Base-by-base conservation (phyloP, 2,113 vertebrate genomes). In the Menidia beryllina region DNA sequence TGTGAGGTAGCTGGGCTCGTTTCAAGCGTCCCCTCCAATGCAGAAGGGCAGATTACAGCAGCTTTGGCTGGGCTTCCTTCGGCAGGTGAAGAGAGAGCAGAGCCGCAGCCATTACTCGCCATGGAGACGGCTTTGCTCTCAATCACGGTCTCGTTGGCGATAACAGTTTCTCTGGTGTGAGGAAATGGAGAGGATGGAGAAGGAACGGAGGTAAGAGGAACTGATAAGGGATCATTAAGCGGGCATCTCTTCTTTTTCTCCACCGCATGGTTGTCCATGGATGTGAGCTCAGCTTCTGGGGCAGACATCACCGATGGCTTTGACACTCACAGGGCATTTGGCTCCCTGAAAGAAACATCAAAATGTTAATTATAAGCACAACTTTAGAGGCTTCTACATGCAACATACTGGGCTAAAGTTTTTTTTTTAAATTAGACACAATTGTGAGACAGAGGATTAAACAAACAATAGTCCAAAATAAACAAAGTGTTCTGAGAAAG, bases 121-220 rank as follows among this genome's bases (percentile, higher is more conserved):
- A 89, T 62, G 15, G 82, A 80, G 14, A 85, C 75, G 3, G 77
- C 85, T 63, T 79, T 84, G 13, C 55, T 75, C 60, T 89, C 77
- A 1, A 59, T 58, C 17, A 24, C 43, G 1, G 72, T 17, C 49
- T 84, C 52, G 15, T 13, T 54, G 11, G 55, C 45, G 34, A 78
- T 30, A 47, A 89, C 86, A 11, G 91, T 92, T 64, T 91, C 92
- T 23, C 92, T 34, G 60, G 93, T 91, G 72, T 93, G 91, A 81
- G 92, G 93, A 70, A 92, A 91, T 26, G 90, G 84, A 0, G 92
- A 79, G 21, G 21, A 14, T 2, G 75, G 65, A 1, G 67, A 43
- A 6, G 63, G 65, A 53, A 27, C 10, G 12, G 48, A 30, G 2
- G 69, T 0, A 27, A 92, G 90, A 0, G 93, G 75, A 50, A 36